Evolutionary conservation across 2,113 vertebrate species (phyloP), one percentile per base, ranked within the genome.

Genomic region (Sinocyclocheilus grahami): DNA sequence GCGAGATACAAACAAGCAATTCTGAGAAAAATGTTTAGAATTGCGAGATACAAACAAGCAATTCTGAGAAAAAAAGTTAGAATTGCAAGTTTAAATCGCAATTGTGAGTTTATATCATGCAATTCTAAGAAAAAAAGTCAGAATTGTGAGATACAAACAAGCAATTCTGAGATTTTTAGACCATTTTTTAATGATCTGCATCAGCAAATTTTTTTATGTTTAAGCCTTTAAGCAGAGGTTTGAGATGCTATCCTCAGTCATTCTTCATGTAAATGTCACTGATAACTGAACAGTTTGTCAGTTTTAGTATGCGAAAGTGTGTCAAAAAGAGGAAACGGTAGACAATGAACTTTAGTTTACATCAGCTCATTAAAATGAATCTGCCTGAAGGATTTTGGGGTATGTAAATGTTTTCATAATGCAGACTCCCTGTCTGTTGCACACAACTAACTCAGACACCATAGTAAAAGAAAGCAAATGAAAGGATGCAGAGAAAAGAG

Each of bases 361-460:
- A 33, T 33, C 24, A 53, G n/a, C 72, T 76, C 72, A 48, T 76
- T 76, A 76, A 76, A 76, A 76, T 48, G n/a, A 46, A 76, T 76
- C 13, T 76, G 72, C 72, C 72, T 76, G 72, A 76, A 42, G 72
- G 72, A 76, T 14, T 76, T 48, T 27, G 72, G 3, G 72, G 72
- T 48, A 76, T 76, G 72, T 46, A 75, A 48, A 48, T 46, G 42
- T 76, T 76, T 48, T 48, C 72, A 76, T 48, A 48, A 48, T n/a
- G 4, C 12, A 30, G 39, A 14, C n/a, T 76, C 42, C 22, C 22
- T 48, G 22, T 76, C 42, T 22, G n/a, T 48, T 13, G 42, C 42
- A 3, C 42, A 3, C n/a, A 76, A 27, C 22, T 8, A 76, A 48
- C 42, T 14, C 72, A 48, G 11, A 24, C 12, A 76, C 42, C 72